A percentile compares a stretch with the other conserved stretches of the same genome.
Conservation (phyloP, 2,113 vertebrate genomes). For the Zootoca vivipara region DNA sequence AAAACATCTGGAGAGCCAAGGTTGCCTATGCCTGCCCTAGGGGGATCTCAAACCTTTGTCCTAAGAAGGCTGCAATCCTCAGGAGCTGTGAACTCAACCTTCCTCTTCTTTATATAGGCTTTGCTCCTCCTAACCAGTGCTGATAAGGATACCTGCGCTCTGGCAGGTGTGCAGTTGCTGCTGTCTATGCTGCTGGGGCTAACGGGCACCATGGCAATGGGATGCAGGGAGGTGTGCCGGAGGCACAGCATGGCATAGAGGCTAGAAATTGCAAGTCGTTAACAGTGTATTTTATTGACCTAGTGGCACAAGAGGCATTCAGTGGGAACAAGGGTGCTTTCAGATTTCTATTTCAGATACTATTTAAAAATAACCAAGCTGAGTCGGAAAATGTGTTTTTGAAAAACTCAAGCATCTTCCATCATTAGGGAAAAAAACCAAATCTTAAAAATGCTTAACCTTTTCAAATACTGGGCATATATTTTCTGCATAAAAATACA, state of each 20-base stretch:
- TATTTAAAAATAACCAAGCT: slow-evolving; percentile 55
- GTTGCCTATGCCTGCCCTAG: too few relatives aligned
- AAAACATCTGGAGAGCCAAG: too few relatives aligned
- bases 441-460: slow-evolving; percentile 62
- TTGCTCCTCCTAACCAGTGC: neutral
- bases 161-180: too few relatives aligned
- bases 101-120: neutral
- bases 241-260: slow-evolving; percentile 10
- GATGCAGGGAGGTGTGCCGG: neutral
- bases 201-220: neutral
- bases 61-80: too few relatives aligned
- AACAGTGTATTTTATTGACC: slow-evolving; percentile 60
- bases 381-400: slow-evolving; percentile 34
- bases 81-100: neutral
- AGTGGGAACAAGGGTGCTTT: slow-evolving; percentile 49
- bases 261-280: slow-evolving; percentile 23
- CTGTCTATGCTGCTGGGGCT: too few relatives aligned
- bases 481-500: slow-evolving; percentile 72
- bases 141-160: neutral
- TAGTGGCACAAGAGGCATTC: slow-evolving; percentile 46
- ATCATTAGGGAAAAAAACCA: slow-evolving; percentile 61
- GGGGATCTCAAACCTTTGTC: neutral
- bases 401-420: slow-evolving; percentile 43
- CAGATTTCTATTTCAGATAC: slow-evolving; percentile 45
- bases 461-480: slow-evolving; percentile 66